Base-by-base conservation (phyloP, 2,797 vertebrate species). In the Pseudochirops cupreus region DNA sequence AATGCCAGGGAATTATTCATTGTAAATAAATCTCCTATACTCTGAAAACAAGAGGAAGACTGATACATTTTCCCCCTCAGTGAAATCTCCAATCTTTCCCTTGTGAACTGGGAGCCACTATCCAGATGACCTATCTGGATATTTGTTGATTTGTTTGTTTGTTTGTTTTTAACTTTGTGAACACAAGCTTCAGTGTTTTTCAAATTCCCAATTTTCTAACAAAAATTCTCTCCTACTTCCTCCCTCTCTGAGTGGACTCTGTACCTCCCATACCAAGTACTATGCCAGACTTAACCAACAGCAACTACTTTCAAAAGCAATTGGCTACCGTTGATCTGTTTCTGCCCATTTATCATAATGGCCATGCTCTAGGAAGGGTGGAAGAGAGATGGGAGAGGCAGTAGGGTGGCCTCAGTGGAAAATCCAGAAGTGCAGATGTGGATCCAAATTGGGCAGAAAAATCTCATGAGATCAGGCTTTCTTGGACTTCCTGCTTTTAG, bases 381-480 rank as follows among this genome's bases (percentile, higher is more conserved):
- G 52, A 18, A 2, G 46, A 11, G 91, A 95, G 56, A 33, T 55
- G 74, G 90, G 74, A 95, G 94, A 94, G 82, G 91, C 92, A 56
- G 46, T 53, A 0, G 93, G 92, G 82, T 82, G 82, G 95, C 96
- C 95, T 96, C 94, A 92, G 97, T 97, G 97, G 97, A 98, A 97
- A 98, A 98, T 97, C 96, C 97, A 97, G 95, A 97, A 97, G 96
- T 95, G 82, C 98, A 98, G 97, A 98, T 97, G 97, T 95, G 96
- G 93, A 96, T 97, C 97, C 98, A 98, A 98, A 98, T 92, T 91
- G 97, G 96, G 98, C 96, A 96, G 97, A 97, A 97, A 98, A 98
- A 98, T 97, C 97, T 98, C 98, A 97, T 98, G 98, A 98, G 97
- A 97, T 98, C 98, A 98, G 97, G 97, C 95, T 96, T 98, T 98